Base-by-base conservation (phyloP, 2,113 vertebrate species). In the Crotalus tigris region DNA sequence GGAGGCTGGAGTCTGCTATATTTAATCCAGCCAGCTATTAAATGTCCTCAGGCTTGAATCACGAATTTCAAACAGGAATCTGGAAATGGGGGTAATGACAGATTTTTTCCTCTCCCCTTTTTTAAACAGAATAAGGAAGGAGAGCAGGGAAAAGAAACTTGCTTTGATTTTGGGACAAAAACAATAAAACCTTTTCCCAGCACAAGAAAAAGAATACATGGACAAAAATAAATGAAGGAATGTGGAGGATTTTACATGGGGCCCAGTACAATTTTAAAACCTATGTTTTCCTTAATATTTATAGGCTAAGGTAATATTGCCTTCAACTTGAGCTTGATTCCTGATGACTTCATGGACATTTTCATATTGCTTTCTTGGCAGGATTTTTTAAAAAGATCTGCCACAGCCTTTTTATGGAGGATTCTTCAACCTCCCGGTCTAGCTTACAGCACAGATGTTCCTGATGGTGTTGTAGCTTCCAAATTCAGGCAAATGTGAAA, bases 21-120 rank as follows among this genome's bases (percentile, higher is more conserved):
- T 97, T 97, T 97, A 98, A 97, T 98, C 96, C 97, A 97, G 96
- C 92, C 97, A 96, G 96, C 97, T 97, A 97, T 97, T 97, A 98
- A 97, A 97, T 97, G 96, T 97, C 97, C 96, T 96, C 95, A 39
- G 44, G 96, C 96, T 97, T 97, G 97, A 97, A 97, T 96, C 94
- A 96, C 96, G 97, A 95, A 97, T 96, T 97, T 96, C 92, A 96
- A 96, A 94, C 94, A 95, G 95, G 94, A 96, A 96, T 96, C 93
- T 91, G 93, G 89, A 91, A 93, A 92, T 92, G 13, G 13, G 94
- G 94, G 96, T 98, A 97, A 97, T 95, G 97, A 97, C 95, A 96
- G 94, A 85, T 9, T 46, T 12, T 4, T 3, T 4, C 21, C 23
- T 23, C 17, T 54, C 53, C 24, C 24, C 55, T 26, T 54, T 69